Percentiles rank a stretch among this genome's conserved stretches.
These are phyloP conservation scores for Barnardius zonarius DNA, from an alignment of 2,113 vertebrate species.

Conservation along the genomic window DNA sequence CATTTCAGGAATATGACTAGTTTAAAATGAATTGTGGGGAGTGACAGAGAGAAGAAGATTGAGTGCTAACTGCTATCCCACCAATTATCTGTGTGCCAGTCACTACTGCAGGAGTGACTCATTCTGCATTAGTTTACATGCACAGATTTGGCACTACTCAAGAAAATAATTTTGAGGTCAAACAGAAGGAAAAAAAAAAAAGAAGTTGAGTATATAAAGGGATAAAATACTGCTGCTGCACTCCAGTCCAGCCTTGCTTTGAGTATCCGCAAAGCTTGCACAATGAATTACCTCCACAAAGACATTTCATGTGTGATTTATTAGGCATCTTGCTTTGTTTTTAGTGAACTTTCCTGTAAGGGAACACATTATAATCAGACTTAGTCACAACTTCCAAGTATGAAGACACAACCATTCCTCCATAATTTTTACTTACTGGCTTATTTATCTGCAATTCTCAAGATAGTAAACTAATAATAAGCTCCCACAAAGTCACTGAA, in stretches of 20 bases:
- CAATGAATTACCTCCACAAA: not conserved
- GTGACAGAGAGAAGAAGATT: not conserved
- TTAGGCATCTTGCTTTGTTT: not conserved
- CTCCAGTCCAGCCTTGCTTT: not conserved
- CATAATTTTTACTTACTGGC: slow-evolving; percentile 42
- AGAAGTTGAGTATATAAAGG: not conserved
- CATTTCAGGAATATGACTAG: not conserved
- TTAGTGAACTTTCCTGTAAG: not conserved
- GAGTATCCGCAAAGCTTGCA: not conserved
- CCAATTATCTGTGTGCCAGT: not conserved
- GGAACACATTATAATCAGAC: not conserved
- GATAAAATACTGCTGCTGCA: not conserved
- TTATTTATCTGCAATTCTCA: slow-evolving; percentile 61
- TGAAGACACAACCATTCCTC: not conserved
- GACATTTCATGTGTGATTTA: not conserved
- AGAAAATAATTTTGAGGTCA: not conserved
- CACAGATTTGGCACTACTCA: not conserved
- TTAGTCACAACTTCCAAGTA: not conserved
- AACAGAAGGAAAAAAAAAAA: not conserved
- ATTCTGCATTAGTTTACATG: not conserved
- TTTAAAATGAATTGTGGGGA: not conserved
- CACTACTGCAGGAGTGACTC: not conserved
- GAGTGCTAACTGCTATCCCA: not conserved
- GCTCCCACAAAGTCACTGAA: not conserved
- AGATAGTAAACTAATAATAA: slow-evolving; percentile 15